Percentiles rank a stretch among this genome's conserved stretches.
These are phyloP conservation scores for Malurus alboscapulatus DNA, from an alignment of 2,113 vertebrate species.

Conservation along the genomic window DNA sequence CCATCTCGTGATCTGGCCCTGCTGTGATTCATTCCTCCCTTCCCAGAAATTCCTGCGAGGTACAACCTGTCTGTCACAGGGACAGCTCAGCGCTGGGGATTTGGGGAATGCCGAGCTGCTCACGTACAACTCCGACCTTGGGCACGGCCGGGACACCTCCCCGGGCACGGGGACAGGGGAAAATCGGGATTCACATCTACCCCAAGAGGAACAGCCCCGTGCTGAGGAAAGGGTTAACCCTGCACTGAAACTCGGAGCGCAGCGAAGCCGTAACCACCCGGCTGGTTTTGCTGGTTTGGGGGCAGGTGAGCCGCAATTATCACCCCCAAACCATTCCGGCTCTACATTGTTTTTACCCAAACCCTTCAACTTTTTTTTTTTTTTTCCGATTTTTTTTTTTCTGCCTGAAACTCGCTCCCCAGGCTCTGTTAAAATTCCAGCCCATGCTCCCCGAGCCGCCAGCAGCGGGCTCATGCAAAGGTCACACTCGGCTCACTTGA, in stretches of 20 bases:
- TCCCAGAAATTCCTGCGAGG: not conserved
- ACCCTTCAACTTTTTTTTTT: not conserved
- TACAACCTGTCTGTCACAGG: not conserved
- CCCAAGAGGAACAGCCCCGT: fast-evolving
- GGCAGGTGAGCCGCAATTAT: constrained; percentile 12
- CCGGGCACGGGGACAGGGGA: not conserved
- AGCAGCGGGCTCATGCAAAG: constrained; percentile 52
- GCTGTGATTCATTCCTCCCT: not conserved
- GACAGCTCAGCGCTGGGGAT: not conserved
- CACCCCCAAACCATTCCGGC: constrained; percentile 5
- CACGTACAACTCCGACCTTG: not conserved
- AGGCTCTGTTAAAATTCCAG: constrained; percentile 12
- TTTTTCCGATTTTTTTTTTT: not conserved
- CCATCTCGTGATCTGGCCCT: not conserved
- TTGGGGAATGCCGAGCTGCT: not conserved
- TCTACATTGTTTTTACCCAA: not conserved
- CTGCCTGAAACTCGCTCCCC: not conserved
- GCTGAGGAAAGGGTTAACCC: constrained; percentile 44
- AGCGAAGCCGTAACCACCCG: not conserved
- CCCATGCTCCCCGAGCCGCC: not conserved
- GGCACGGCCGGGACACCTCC: not conserved
- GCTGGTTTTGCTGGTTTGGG: constrained; percentile 63
- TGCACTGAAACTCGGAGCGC: not conserved
- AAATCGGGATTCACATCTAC: fast-evolving
- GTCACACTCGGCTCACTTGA: constrained; percentile 35